Percentiles rank a stretch among this genome's conserved stretches.
These are phyloP conservation scores for Mixornis gularis DNA, from an alignment of 2,113 vertebrate species.

Conservation along the genomic window DNA sequence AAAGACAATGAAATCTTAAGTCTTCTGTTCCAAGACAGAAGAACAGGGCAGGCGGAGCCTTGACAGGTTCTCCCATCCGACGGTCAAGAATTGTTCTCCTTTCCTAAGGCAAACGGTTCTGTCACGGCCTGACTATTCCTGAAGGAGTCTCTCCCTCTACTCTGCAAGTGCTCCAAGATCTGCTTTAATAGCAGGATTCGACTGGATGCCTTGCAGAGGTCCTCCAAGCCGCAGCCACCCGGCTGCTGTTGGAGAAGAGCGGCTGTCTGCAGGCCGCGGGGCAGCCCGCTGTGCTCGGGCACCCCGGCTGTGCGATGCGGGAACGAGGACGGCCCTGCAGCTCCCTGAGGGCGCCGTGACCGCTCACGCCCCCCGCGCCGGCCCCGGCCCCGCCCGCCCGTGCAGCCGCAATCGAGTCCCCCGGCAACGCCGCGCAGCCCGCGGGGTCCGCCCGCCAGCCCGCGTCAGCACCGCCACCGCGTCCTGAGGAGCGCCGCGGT, in stretches of 20 bases:
- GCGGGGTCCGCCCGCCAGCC: not conserved
- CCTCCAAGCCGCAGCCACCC: not conserved
- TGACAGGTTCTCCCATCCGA: accelerated
- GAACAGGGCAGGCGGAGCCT: accelerated
- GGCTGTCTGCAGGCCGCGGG: accelerated
- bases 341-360: not conserved
- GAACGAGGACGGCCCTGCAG: accelerated
- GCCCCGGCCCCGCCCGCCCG: not conserved
- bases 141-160: no score
- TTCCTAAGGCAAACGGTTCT: accelerated
- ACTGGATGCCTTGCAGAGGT: no score
- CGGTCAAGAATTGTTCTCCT: accelerated
- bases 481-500: not conserved
- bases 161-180: not conserved
- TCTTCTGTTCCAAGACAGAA: no score
- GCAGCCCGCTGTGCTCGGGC: accelerated
- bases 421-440: not conserved
- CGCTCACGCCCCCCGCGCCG: not conserved
- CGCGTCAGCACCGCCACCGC: no score
- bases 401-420: not conserved
- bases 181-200: not conserved
- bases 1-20: accelerated
- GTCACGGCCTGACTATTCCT: accelerated
- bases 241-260: accelerated
- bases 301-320: accelerated